Base-by-base conservation (phyloP, 2,888 invertebrate genomes). In the Drosophila dives region DNA sequence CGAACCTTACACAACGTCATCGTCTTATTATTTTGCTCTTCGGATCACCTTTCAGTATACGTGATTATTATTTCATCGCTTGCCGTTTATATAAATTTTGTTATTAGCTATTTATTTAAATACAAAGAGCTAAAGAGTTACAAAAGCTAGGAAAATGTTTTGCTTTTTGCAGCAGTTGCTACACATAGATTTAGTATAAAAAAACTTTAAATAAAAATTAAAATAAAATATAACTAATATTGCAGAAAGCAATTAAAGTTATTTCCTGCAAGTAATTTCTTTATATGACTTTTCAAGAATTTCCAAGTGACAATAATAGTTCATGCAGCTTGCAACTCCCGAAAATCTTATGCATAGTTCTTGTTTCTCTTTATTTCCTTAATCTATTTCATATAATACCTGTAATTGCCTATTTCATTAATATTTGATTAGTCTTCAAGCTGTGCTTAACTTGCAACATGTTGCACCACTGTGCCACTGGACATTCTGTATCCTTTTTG, bases 401-500 rank as follows among this genome's bases (percentile, higher is more conserved):
- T n/a, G n/a, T 7, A 23, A 0, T 1, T 8, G 4, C 0, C 12
- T 3, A 20, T 45, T 23, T 7, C 1, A 23, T 4, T 45, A 3
- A 4, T 1, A 2, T 15, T 40, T 40, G 1, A 40, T n/a, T 11
- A 4, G n/a, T n/a, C 2, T 60, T 36, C 6, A 1, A 29, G 10
- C 20, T 38, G 11, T 2, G 10, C 2, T 15, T n/a, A 15, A 5
- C 3, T 36, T 32, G 17, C 12, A n/a, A 20, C 29, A 56, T n/a
- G 12, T 45, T 32, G 6, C n/a, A 32, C 32, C 67, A 76, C 55
- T 53, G 77, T 80, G 56, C 80, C 53, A 32, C 3, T 55, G 58
- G 29, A 20, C 49, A 49, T 17, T 56, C 20, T 56, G 42, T 20
- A 15, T 34, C 59, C 29, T 26, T 20, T 29, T 64, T n/a, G 64